Evolutionary conservation across 23 tunicate species (phyloP), one percentile per base, ranked within the genome.

Genomic region (Diplosoma virens): DNA sequence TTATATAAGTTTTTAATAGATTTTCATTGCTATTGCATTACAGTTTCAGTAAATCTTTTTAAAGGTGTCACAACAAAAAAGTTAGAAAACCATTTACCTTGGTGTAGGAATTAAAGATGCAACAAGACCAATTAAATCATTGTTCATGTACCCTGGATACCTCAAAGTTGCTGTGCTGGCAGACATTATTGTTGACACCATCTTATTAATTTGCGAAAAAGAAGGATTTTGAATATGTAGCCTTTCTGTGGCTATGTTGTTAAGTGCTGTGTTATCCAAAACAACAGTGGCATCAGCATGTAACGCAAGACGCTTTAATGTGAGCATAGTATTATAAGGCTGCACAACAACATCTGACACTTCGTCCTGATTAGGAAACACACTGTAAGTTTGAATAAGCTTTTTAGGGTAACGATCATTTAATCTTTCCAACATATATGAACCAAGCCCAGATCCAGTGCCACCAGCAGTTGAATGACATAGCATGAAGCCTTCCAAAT

Each of bases 391-490:
- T 67, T 95, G 99, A 59, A 95, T 89, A 16, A 95, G 52, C 46
- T 95, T 95, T 77, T 95, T 95, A 25, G 99, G 99, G 76, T 95
- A 95, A 11, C 99, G 78, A 58, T 95, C 99, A 59, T 83, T 84
- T 16, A 95, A 72, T 29, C 66, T 66, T 52, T 95, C 99, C 23
- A 95, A 81, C 79, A 95, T 66, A 71, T 95, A 95, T 9, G 97
- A 89, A 3, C 99, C 99, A 23, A 95, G 52, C 16, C 99, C 99
- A 46, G 96, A 89, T 0, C 99, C 99, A 47, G 99, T 95, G 11
- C 99, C 99, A 61, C 99, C 99, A 65, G 99, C 99, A 30, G 99
- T 95, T 0, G 99, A 95, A 69, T 95, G 99, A 58, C 99, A 95
- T 2, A 95, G 76, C 90, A 89, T 95, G 65, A 95, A 95, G 18